Percentiles rank a stretch among this genome's conserved stretches.
Evolutionary conservation across 92 coral and sea anemone species (phyloP).

Genomic region (Palythoa caribaeorum): DNA sequence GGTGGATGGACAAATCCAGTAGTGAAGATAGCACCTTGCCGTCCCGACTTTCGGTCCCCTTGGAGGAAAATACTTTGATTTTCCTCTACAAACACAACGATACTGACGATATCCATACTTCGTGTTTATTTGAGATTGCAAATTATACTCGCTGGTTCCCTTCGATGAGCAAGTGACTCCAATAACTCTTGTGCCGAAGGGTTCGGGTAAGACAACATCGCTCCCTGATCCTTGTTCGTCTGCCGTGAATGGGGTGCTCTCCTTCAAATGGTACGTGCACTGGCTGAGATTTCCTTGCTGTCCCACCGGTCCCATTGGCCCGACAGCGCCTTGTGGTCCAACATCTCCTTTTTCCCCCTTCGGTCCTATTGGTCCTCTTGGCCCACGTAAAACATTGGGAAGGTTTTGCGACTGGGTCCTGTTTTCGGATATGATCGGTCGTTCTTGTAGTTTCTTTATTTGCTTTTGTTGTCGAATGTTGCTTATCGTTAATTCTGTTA

Average conservation of each 20-base stretch:
- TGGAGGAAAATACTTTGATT: slow-evolving; percentile 44
- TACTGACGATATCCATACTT: slow-evolving; percentile 40
- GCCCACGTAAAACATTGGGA: slow-evolving; percentile 60
- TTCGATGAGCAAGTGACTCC: slow-evolving; percentile 65
- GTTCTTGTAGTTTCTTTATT: slow-evolving; percentile 60
- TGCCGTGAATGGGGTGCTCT: slow-evolving; percentile 41
- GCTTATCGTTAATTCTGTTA: slow-evolving; percentile 59
- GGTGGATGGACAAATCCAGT: slow-evolving; percentile 80
- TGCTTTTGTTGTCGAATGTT: slow-evolving; percentile 59
- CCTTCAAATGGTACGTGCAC: background rate
- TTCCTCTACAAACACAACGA: slow-evolving; percentile 70
- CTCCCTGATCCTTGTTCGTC: slow-evolving; percentile 39
- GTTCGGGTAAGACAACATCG: slow-evolving; percentile 14
- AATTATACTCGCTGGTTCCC: slow-evolving; percentile 77
- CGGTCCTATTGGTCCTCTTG: slow-evolving; percentile 47
- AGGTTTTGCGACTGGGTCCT: slow-evolving; percentile 38
- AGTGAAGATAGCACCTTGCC: slow-evolving; percentile 68
- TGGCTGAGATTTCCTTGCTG: slow-evolving; percentile 43
- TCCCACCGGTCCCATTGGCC: slow-evolving; percentile 59
- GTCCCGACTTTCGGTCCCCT: background rate
- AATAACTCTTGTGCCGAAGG: background rate
- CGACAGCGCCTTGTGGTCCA: slow-evolving; percentile 66
- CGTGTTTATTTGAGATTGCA: slow-evolving; percentile 13
- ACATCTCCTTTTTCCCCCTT: slow-evolving; percentile 65
- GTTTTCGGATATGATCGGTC: background rate